Conservation (phyloP, 2,797 vertebrate species). For the Danionella dracula region DNA sequence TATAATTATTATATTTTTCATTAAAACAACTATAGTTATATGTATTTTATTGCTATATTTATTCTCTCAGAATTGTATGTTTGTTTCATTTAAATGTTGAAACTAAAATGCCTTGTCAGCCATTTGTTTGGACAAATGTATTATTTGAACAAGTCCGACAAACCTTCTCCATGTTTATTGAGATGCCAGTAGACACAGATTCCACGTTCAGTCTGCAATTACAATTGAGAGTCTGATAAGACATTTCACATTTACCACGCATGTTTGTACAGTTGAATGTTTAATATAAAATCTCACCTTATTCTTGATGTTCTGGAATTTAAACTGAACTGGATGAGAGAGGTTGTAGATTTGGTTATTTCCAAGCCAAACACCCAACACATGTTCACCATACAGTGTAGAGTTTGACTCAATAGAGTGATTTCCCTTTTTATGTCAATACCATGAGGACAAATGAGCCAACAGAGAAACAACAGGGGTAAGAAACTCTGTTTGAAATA, state of each 20-base stretch:
- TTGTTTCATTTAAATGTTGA: too few species aligned
- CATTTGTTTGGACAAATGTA: too few species aligned
- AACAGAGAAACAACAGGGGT: not conserved
- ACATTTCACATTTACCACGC: too few species aligned
- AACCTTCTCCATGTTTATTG: not conserved
- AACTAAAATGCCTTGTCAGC: too few species aligned
- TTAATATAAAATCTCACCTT: slow-evolving; percentile 40
- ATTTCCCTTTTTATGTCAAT: not conserved
- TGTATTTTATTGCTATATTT: too few species aligned
- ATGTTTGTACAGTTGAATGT: not conserved
- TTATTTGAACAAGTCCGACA: too few species aligned
- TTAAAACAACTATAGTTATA: too few species aligned
- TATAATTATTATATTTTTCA: too few species aligned
- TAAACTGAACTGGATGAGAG: slow-evolving; percentile 51
- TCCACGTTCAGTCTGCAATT: slow-evolving; percentile 46
- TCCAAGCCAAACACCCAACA: slow-evolving; percentile 61
- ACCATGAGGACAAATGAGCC: not conserved
- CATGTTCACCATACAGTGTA: not conserved
- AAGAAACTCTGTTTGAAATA: not conserved
- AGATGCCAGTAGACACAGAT: slow-evolving; percentile 64
- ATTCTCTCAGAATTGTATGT: too few species aligned
- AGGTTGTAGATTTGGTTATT: slow-evolving; percentile 45
- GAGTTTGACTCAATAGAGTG: not conserved
- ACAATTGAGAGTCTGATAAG: not conserved
- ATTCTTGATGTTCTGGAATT: slow-evolving; percentile 41